Evolutionary conservation across 2,888 invertebrate species (phyloP), one percentile per base, ranked within the genome.

Genomic region (Arenicola marina): DNA sequence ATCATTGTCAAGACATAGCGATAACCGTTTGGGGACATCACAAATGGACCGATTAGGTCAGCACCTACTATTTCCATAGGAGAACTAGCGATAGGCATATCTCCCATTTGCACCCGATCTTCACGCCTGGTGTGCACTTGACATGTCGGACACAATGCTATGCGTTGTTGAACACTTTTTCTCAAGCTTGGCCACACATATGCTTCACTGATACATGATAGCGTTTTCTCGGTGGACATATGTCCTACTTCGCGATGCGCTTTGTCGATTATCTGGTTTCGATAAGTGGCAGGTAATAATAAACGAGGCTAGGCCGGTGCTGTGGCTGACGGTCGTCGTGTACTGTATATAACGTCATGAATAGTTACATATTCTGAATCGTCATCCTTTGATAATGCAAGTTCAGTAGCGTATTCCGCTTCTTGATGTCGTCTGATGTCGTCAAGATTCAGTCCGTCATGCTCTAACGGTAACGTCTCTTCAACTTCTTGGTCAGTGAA

Each of bases 11-110:
- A 31, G 11, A 29, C 31, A 29, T 53, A 53, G 7, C 21, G 7
- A 21, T 53, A 28, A 11, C 31, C 53, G 11, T 53, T 7, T 24
- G 26, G 7, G 11, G 28, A 28, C 11, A 7, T 7, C 7, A 24
- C 18, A 7, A 57, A 21, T 11, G 57, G 57, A 2, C 45, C 57
- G 11, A 57, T 46, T 2, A 57, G 24, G 46, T 57, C 57, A 28
- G 32, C 7, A 2, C 29, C 48, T 7, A 57, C n/a, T 2, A 43
- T 32, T 38, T 56, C 38, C 24, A 38, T 56, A 24, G 56, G 38
- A 3, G 4, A 7, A 26, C 24, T 26, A 7, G 56, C 26, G 3
- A 26, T 56, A 4, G 56, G 56, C 56, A 56, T 56, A 18, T 2
- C 2, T n/a, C 29, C 38, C 4, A 29, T 2, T 26, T 24, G 34